Base-by-base conservation (phyloP, 2,113 vertebrate genomes). In the Ellobius talpinus region DNA sequence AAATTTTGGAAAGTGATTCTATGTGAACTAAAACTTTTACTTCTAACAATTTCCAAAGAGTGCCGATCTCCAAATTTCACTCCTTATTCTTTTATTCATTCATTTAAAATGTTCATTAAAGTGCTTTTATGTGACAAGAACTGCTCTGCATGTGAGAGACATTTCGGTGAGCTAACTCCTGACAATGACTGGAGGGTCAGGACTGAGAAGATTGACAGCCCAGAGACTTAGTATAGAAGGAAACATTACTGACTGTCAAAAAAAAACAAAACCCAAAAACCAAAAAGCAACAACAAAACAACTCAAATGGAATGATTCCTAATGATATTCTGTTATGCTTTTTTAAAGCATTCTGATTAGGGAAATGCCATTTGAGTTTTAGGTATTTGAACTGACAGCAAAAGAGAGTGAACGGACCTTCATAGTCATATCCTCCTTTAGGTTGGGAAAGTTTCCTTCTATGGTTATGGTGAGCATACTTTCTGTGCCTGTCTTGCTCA, bases 1-100 rank as follows among this genome's bases (percentile, higher is more conserved):
- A 45, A 82, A n/a, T 50, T 91, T 96, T 94, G 70, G 66, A 74
- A 77, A 88, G 13, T 58, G 39, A 74, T 91, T 96, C 63, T 33
- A 6, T 81, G 39, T 87, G 21, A 93, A 74, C 33, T 63, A 87
- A 97, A 78, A 66, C 86, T 89, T 65, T 73, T 21, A 1, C 73
- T 91, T 88, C 55, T 52, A 14, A n/a, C 68, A 3, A 50, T 63
- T 79, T 96, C 47, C 74, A 87, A 13, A 24, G 4, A 66, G 5
- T 89, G 29, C 50, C 29, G 90, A 16, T 89, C 72, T 77, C 55
- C 29, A 45, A 76, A 61, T 36, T 21, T 61, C 26, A 73, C 16
- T 9, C 1, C 47, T 10, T 5, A 17, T 78, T 96, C 33, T 74
- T 94, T 82, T 11, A 52, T n/a, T 63, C 31, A 82, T 55, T 93